Evolutionary conservation across 2,113 vertebrate species (phyloP).

Genomic region (Lutjanus erythropterus): DNA sequence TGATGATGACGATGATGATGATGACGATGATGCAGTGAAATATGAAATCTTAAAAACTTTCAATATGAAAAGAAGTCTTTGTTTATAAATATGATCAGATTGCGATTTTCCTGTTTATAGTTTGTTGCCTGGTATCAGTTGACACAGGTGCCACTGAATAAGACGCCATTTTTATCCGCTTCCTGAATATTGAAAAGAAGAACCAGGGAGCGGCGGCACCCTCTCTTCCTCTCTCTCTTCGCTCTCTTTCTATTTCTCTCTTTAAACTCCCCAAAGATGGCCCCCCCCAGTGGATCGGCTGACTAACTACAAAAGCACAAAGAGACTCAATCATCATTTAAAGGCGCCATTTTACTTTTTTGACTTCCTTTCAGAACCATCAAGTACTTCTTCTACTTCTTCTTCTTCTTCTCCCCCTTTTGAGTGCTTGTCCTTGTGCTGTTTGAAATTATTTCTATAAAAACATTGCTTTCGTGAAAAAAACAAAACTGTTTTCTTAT

Average conservation of each 20-base stretch:
- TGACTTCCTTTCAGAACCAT: conserved; percentile 47
- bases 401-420: conserved; percentile 27
- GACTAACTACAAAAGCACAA: conserved; percentile 85
- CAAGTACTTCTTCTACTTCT: conserved; percentile 12
- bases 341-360: conserved; percentile 61
- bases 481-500: conserved; percentile 45
- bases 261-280: conserved; percentile 84
- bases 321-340: conserved; percentile 81
- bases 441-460: conserved; percentile 70
- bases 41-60: conserved; percentile 67
- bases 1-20: conserved; percentile 38
- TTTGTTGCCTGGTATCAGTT: conserved; percentile 67
- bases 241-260: conserved; percentile 61
- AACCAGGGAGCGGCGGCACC: conserved; percentile 62
- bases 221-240: conserved; percentile 43
- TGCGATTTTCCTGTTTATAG: conserved; percentile 70
- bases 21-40: conserved; percentile 73
- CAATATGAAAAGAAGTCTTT: conserved; percentile 68
- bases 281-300: conserved; percentile 79
- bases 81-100: conserved; percentile 73
- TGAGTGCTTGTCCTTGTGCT: conserved; percentile 71
- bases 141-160: conserved; percentile 62
- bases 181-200: conserved; percentile 53
- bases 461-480: conserved; percentile 62
- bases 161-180: conserved; percentile 53